Conservation (phyloP, 2,797 vertebrate genomes). For the Ibycter americanus region DNA sequence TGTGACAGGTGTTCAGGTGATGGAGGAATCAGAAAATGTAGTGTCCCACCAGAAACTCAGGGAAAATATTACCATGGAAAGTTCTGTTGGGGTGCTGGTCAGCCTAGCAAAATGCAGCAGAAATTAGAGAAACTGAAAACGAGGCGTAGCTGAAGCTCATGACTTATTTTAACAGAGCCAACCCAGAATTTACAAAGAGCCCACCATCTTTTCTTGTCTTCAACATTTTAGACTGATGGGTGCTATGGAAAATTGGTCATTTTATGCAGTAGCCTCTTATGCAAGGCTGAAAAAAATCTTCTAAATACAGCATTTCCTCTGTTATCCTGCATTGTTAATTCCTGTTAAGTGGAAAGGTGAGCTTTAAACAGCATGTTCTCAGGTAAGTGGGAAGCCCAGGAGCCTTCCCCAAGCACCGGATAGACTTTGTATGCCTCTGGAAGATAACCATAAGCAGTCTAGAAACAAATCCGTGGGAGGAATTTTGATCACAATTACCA, state of each 20-base stretch:
- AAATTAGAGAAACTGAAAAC: conserved; percentile 21
- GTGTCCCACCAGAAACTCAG: not conserved
- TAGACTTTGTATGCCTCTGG: not conserved
- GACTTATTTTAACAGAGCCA: not conserved
- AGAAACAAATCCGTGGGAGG: not conserved
- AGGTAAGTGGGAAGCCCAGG: not conserved
- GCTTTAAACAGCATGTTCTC: not conserved
- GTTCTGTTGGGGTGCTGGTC: fast-evolving
- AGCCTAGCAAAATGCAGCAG: not conserved
- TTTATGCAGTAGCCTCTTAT: not conserved
- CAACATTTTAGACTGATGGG: not conserved
- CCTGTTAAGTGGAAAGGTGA: not conserved
- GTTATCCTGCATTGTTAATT: not conserved
- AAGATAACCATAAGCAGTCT: not conserved
- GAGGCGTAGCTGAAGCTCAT: not conserved
- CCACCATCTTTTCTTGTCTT: not conserved
- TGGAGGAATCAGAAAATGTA: fast-evolving
- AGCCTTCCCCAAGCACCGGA: not conserved
- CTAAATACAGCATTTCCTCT: conserved; percentile 4
- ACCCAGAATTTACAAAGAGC: conserved; percentile 8
- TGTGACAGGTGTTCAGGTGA: fast-evolving
- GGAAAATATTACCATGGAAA: fast-evolving
- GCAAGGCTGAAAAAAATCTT: not conserved
- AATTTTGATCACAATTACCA: not conserved
- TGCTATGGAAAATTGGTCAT: not conserved